Evolutionary conservation across 1,140 invertebrate species (phyloP).

Genomic region (Drosophila varians): DNA sequence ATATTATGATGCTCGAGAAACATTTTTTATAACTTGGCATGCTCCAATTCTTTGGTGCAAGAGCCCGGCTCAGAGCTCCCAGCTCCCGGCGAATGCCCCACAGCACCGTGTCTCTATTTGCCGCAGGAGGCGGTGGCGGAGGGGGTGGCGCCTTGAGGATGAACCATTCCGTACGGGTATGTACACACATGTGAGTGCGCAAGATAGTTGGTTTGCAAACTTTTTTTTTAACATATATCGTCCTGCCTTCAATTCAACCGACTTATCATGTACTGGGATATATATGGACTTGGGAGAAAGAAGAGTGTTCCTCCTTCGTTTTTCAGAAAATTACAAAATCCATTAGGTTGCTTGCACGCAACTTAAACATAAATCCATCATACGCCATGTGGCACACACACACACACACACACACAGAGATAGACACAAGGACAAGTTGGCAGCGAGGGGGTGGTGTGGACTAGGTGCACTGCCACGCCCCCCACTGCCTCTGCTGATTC

Average conservation of each 20-base stretch:
- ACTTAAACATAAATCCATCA: slow-evolving; percentile 82
- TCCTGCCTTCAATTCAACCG: slow-evolving; percentile 34
- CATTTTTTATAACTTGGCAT: slow-evolving; percentile 79
- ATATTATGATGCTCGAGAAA: slow-evolving; percentile 72
- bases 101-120: slow-evolving; percentile 42
- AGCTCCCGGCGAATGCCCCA: slow-evolving; percentile 38
- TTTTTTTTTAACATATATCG: slow-evolving; percentile 30
- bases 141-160: slow-evolving; percentile 23
- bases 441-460: slow-evolving; percentile 8
- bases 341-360: slow-evolving; percentile 82
- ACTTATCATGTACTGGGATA: slow-evolving; percentile 28
- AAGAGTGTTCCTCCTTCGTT: slow-evolving; percentile 36
- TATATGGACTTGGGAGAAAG: slow-evolving; percentile 16
- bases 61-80: slow-evolving; percentile 49
- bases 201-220: slow-evolving; percentile 65
- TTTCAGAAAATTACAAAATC: slow-evolving; percentile 76
- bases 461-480: slow-evolving; percentile 19
- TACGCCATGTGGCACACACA: slow-evolving; percentile 74
- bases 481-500: slow-evolving; percentile 37
- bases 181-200: slow-evolving; percentile 27
- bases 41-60: slow-evolving; percentile 74
- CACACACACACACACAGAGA: slow-evolving; percentile 16
- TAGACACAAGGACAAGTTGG: slow-evolving; percentile 29
- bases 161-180: slow-evolving; percentile 43
- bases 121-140: slow-evolving; percentile 5